Evolutionary conservation across 1,140 invertebrate genomes (phyloP).

Genomic region (Holcopasites calliopsidis): DNA sequence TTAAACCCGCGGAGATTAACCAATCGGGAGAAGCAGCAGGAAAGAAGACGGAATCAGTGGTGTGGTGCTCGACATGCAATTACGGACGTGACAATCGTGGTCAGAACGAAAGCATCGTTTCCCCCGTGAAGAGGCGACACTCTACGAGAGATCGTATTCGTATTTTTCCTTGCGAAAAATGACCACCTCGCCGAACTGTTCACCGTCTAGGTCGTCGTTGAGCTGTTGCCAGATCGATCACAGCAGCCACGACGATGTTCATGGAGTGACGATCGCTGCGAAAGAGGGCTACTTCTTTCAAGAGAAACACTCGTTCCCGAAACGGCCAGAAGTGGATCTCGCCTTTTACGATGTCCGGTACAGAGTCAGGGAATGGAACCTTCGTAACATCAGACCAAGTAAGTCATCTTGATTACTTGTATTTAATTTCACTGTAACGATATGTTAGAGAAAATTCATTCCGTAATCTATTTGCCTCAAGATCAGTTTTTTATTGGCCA

Average conservation of each 20-base stretch:
- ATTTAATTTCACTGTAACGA: not conserved
- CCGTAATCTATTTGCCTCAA: too few species aligned
- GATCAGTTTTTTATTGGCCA: too few species aligned
- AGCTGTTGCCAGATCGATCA: conserved; percentile 55
- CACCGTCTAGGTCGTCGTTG: conserved; percentile 50
- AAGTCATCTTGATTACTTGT: conserved; percentile 29
- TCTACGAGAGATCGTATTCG: not conserved
- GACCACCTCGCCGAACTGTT: conserved; percentile 28
- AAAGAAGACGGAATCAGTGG: not conserved
- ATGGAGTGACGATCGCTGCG: conserved; percentile 55
- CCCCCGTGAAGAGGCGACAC: not conserved
- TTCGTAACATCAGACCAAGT: conserved; percentile 69
- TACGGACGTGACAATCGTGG: conserved; percentile 9
- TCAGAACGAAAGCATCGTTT: conserved; percentile 14
- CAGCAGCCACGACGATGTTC: conserved; percentile 65
- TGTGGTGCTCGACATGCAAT: conserved; percentile 9
- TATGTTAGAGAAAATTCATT: too few species aligned
- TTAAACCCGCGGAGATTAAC: too few species aligned
- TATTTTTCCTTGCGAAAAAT: not conserved
- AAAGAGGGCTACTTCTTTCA: conserved; percentile 73
- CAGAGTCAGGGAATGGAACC: conserved; percentile 70
- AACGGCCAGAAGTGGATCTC: conserved; percentile 74
- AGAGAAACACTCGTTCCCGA: conserved; percentile 75
- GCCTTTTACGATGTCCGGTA: conserved; percentile 72
- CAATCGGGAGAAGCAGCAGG: not conserved